A percentile compares a stretch with the other conserved stretches of the same genome.
These are phyloP conservation scores for Oncorhynchus kisutch DNA, from an alignment of 2,113 vertebrate genomes.

Conservation along the genomic window DNA sequence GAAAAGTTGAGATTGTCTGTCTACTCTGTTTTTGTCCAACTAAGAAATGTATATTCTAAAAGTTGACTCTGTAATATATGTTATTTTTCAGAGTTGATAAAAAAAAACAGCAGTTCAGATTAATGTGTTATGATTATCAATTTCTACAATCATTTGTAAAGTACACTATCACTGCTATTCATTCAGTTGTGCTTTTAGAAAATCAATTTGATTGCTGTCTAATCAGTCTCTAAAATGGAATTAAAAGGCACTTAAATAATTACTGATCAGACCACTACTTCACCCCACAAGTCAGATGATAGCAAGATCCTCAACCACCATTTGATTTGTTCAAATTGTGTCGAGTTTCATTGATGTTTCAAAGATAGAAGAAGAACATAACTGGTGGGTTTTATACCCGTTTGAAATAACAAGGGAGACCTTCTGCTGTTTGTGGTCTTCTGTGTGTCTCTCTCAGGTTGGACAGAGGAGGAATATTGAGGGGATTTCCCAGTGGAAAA, in stretches of 20 bases:
- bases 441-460: conserved; percentile 47
- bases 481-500: conserved; percentile 9
- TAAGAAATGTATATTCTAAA: no score
- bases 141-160: not conserved
- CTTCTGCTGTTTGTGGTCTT: conserved; percentile 45
- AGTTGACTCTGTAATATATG: not conserved
- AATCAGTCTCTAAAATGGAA: not conserved
- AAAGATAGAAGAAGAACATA: conserved; percentile 67
- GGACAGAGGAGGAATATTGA: conserved; percentile 45
- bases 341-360: conserved; percentile 73
- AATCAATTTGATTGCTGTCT: not conserved
- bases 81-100: not conserved
- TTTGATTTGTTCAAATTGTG: conserved; percentile 75
- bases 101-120: conserved; percentile 27
- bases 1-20: no score
- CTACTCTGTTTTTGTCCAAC: no score
- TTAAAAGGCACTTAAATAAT: conserved; percentile 36
- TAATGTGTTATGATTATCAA: conserved; percentile 56
- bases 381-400: conserved; percentile 66
- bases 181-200: not conserved
- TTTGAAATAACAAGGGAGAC: conserved; percentile 72
- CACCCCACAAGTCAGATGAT: conserved; percentile 58
- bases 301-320: conserved; percentile 59
- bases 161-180: not conserved
- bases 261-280: conserved; percentile 48